Evolutionary conservation across 1,140 invertebrate species (phyloP).

Genomic region (Bombus pascuorum): DNA sequence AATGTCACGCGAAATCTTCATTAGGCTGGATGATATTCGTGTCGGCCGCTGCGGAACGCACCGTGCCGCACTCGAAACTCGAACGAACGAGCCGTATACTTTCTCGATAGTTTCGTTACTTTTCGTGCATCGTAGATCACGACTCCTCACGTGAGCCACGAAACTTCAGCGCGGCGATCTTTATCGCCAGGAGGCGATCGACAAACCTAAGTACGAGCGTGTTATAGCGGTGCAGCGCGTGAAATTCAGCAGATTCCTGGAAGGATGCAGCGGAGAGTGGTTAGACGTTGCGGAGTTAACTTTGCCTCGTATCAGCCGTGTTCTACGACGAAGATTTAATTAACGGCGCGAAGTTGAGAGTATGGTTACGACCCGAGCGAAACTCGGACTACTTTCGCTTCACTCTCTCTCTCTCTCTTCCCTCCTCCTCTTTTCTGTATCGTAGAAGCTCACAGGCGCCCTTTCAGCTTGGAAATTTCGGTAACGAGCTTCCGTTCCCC

Average conservation of each 20-base stretch:
- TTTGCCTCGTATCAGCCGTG: too few relatives aligned
- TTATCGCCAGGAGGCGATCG: neutral
- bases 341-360: neutral
- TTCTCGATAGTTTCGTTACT: neutral
- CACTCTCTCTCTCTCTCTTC: neutral
- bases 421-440: too few relatives aligned
- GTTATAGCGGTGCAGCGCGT: neutral
- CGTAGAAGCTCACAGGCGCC: too few relatives aligned
- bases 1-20: conserved; percentile 35
- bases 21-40: conserved; percentile 23
- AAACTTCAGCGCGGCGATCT: neutral
- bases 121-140: conserved; percentile 13
- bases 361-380: neutral
- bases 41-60: neutral
- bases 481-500: too few relatives aligned
- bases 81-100: too few relatives aligned
- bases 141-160: neutral
- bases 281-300: neutral
- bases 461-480: too few relatives aligned
- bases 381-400: neutral
- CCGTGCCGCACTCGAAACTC: too few relatives aligned
- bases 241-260: conserved; percentile 7
- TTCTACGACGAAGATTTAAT: neutral
- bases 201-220: neutral
- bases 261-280: neutral